Percentiles rank a stretch among this genome's conserved stretches.
These are phyloP conservation scores for Meles meles DNA, from an alignment of 2,113 vertebrate species.

Conservation along the genomic window DNA sequence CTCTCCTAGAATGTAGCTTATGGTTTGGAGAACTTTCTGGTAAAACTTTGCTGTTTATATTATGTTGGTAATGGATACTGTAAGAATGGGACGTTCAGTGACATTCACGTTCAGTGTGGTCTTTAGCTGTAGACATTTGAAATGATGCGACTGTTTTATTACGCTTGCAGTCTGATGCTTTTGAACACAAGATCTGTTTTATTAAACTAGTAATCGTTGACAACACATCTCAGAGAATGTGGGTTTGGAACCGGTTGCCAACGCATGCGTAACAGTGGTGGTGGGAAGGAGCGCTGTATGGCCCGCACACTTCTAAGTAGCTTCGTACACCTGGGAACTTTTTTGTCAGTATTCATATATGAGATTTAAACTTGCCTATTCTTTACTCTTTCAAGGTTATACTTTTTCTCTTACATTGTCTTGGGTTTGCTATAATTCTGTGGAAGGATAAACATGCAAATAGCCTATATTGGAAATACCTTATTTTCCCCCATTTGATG, in stretches of 20 bases:
- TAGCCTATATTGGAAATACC: neutral
- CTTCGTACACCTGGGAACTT: neutral
- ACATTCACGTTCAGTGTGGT: neutral
- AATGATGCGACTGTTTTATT: neutral
- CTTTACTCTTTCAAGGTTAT: neutral
- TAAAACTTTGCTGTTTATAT: neutral
- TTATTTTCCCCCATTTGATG: neutral
- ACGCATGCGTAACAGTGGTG: neutral
- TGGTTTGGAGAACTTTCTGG: neutral
- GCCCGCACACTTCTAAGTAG: neutral
- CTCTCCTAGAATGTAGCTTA: neutral
- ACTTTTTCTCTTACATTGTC: neutral
- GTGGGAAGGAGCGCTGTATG: neutral
- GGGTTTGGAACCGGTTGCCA: neutral
- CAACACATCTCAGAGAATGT: neutral
- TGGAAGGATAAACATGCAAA: neutral
- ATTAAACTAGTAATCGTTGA: neutral
- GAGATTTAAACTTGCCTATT: neutral
- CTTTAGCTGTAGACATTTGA: neutral
- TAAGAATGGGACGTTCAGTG: neutral
- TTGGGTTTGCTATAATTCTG: conserved; percentile 17
- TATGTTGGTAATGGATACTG: neutral
- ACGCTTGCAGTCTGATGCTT: neutral
- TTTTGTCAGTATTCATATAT: neutral
- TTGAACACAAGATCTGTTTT: neutral